phyloP scores from a whole-genome alignment of 2,797 vertebrate species.

The Pangasius mekongensis region DNA sequence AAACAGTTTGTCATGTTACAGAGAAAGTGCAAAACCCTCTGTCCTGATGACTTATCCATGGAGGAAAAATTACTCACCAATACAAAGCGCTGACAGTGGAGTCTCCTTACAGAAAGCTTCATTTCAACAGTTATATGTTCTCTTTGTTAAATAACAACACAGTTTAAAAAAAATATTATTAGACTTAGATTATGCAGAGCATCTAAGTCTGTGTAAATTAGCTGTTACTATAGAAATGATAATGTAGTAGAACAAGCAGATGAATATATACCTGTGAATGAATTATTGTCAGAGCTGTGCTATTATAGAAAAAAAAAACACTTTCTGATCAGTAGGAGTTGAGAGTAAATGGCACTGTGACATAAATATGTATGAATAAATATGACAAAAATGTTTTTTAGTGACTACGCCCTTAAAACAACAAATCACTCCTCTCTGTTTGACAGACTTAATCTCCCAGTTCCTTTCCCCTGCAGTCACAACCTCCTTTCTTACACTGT shows the following conservation, averaged over 20 bases:
- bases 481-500: conserved; percentile 57
- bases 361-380: not conserved
- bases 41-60: not conserved
- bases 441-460: conserved; percentile 1
- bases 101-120: conserved; percentile 2
- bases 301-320: not conserved
- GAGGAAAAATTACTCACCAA: not conserved
- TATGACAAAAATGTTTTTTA: not conserved
- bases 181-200: not conserved
- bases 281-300: not conserved
- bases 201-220: not conserved
- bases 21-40: not conserved
- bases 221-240: not conserved
- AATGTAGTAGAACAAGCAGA: not conserved
- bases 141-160: not conserved
- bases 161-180: not conserved
- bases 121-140: not conserved
- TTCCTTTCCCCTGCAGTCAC: conserved; percentile 23
- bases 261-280: not conserved
- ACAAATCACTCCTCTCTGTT: not conserved
- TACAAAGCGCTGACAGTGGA: not conserved
- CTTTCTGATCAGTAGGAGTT: not conserved
- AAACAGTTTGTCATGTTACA: not conserved
- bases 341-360: not conserved
- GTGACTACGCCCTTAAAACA: not conserved